These are phyloP conservation scores for Hetaerina titia DNA, from an alignment of 2,888 invertebrate genomes.

Conservation along the genomic window DNA sequence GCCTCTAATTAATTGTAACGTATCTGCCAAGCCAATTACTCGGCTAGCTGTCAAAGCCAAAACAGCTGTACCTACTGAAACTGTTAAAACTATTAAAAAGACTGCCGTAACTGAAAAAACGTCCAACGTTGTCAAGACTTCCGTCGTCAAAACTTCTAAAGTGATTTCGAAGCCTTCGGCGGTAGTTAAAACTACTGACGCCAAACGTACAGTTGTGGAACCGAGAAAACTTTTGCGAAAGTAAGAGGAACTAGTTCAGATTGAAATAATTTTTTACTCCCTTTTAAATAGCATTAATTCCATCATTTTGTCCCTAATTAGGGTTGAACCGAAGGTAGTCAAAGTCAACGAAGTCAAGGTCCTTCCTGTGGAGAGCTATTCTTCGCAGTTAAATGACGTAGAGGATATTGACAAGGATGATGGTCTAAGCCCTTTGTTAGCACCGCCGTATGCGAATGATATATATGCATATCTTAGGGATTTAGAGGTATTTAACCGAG, in stretches of 20 bases:
- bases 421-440: conserved; percentile 86
- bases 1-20: conserved; percentile 16
- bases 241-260: neutral
- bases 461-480: conserved; percentile 90
- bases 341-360: neutral
- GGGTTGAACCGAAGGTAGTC: neutral
- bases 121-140: neutral
- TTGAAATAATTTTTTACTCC: neutral
- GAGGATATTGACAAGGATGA: conserved; percentile 89
- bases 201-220: neutral
- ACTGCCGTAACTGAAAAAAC: neutral
- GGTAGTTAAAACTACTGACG: neutral
- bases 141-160: neutral
- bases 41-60: conserved; percentile 14
- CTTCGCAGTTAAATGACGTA: conserved; percentile 74
- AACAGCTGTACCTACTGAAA: neutral
- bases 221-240: neutral
- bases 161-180: neutral
- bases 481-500: conserved; percentile 81
- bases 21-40: neutral
- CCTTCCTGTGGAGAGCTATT: neutral
- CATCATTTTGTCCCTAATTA: neutral
- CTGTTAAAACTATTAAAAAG: neutral
- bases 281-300: neutral
- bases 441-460: conserved; percentile 92